Evolutionary conservation across 2,113 vertebrate genomes (phyloP).

Genomic region (Orcinus orca): DNA sequence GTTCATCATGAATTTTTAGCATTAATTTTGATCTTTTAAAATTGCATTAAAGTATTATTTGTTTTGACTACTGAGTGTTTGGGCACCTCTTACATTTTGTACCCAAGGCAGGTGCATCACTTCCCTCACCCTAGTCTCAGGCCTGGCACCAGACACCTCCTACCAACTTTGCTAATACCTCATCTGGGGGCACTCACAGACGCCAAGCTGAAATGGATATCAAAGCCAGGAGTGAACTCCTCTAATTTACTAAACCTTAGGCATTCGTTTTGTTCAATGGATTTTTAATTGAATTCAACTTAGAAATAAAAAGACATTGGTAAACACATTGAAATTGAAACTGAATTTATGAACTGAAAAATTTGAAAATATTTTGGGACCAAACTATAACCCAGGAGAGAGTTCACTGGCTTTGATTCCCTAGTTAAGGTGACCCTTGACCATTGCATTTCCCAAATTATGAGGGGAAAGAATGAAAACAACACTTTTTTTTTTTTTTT

Average conservation of each 20-base stretch:
- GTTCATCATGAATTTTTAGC: neutral
- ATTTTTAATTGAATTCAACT: conserved; percentile 13
- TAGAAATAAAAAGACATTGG: neutral
- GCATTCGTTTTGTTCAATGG: neutral
- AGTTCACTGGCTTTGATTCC: neutral
- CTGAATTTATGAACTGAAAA: neutral
- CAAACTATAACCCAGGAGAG: neutral
- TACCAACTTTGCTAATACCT: neutral
- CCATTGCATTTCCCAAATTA: neutral
- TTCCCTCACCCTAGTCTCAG: neutral
- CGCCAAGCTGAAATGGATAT: neutral
- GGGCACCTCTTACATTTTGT: neutral
- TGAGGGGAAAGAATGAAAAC: neutral
- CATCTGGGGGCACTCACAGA: neutral
- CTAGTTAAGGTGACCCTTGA: neutral
- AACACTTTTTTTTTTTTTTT: too few species aligned
- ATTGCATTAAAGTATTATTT: neutral
- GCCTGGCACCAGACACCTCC: neutral
- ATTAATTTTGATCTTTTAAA: neutral
- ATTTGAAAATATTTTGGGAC: neutral
- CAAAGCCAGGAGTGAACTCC: neutral
- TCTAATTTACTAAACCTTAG: neutral
- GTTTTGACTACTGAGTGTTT: neutral
- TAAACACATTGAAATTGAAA: neutral
- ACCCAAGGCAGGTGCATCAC: neutral